Evolutionary conservation across 2,113 vertebrate species (phyloP).

Genomic region (Canis aureus): DNA sequence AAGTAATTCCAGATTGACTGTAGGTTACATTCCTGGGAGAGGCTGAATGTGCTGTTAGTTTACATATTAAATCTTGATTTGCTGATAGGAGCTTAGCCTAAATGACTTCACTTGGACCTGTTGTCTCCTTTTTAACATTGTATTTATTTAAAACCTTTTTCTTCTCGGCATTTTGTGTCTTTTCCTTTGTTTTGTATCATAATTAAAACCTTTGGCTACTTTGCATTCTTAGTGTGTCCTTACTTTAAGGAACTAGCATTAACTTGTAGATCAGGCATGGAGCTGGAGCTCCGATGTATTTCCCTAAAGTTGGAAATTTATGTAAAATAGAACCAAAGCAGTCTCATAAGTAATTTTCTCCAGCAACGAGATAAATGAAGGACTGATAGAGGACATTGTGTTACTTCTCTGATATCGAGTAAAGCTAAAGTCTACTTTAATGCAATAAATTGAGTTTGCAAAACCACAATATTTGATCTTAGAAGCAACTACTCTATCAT

Average conservation of each 20-base stretch:
- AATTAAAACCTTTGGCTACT: not conserved
- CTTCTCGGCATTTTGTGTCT: not conserved
- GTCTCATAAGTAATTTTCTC: constrained; percentile 76
- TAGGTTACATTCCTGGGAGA: not conserved
- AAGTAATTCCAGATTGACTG: not conserved
- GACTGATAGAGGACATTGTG: constrained; percentile 55
- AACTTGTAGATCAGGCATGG: constrained; percentile 35
- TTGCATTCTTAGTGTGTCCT: not conserved
- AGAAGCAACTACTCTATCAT: constrained; percentile 70
- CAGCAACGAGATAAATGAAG: constrained; percentile 70
- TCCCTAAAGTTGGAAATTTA: constrained; percentile 63
- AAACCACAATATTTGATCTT: constrained; percentile 77
- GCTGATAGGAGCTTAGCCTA: not conserved
- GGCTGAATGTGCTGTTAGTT: not conserved
- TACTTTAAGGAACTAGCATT: constrained; percentile 52
- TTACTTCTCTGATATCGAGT: constrained; percentile 69
- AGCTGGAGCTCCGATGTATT: not conserved
- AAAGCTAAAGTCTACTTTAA: constrained; percentile 77
- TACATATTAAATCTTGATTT: not conserved
- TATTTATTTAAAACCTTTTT: constrained; percentile 25
- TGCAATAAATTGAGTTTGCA: constrained; percentile 74
- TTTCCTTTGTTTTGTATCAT: constrained; percentile 14
- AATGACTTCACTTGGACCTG: not conserved
- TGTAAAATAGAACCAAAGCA: constrained; percentile 66
- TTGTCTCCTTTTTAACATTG: not conserved